phyloP scores from a whole-genome alignment of 2,888 invertebrate genomes.

The Ryuthela nishihirai region DNA sequence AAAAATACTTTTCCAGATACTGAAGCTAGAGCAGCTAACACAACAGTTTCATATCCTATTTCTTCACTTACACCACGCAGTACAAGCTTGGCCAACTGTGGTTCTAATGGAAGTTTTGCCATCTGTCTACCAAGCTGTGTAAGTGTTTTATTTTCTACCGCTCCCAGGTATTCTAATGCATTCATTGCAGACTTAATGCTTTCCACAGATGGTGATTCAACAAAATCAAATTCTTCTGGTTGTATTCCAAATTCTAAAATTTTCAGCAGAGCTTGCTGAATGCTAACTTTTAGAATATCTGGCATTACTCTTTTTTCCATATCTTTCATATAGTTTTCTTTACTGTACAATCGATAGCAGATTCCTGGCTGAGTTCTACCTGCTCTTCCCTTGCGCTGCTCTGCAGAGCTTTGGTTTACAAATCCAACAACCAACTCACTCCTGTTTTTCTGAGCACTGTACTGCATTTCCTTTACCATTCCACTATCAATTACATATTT shows the following conservation, averaged over 20 bases:
- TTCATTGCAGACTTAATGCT: constrained; percentile 45
- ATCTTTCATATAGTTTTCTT: constrained; percentile 44
- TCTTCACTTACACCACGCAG: constrained; percentile 16
- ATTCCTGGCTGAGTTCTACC: constrained; percentile 50
- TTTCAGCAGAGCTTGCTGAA: constrained; percentile 28
- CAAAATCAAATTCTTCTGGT: constrained; percentile 47
- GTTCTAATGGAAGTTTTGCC: constrained; percentile 47
- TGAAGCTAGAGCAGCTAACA: constrained; percentile 46
- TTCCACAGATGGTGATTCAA: constrained; percentile 45
- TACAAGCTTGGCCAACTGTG: constrained; percentile 45
- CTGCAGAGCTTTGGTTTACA: constrained; percentile 49
- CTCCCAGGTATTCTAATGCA: constrained; percentile 45
- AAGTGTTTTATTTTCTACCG: constrained; percentile 43
- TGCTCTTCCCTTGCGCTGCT: constrained; percentile 52
- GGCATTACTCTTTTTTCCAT: constrained; percentile 47
- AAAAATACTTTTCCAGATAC: constrained; percentile 47
- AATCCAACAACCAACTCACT: constrained; percentile 45
- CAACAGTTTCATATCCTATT: constrained; percentile 44
- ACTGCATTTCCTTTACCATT: constrained; percentile 49
- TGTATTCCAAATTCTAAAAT: constrained; percentile 35
- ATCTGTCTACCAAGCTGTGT: constrained; percentile 48
- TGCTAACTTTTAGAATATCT: constrained; percentile 47
- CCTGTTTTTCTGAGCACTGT: constrained; percentile 47
- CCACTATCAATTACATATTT: constrained; percentile 52
- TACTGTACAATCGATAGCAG: constrained; percentile 50